phyloP scores from a whole-genome alignment of 2,888 invertebrate species.

The Lacanobia wlatinum region DNA sequence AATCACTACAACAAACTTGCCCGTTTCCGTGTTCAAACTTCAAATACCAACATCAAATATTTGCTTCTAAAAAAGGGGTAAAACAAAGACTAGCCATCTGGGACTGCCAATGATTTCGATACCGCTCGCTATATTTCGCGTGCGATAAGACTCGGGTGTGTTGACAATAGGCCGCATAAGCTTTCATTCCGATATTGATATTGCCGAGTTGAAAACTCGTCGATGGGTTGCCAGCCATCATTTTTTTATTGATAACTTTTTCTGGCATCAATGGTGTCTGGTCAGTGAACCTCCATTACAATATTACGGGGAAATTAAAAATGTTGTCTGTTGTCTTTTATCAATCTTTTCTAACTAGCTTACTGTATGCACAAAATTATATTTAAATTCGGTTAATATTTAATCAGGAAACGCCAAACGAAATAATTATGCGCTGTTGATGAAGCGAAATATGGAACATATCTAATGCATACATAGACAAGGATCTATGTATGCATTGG shows the following conservation, averaged over 20 bases:
- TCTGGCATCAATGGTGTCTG: slow-evolving; percentile 49
- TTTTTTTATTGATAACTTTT: slow-evolving; percentile 70
- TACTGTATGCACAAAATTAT: too few relatives aligned
- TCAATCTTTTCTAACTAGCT: too few relatives aligned
- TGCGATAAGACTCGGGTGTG: slow-evolving; percentile 54
- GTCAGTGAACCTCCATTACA: slow-evolving; percentile 54
- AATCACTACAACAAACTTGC: slow-evolving; percentile 43
- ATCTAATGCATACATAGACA: too few relatives aligned
- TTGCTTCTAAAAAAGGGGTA: slow-evolving; percentile 46
- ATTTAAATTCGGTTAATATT: too few relatives aligned
- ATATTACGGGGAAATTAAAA: slow-evolving; percentile 50
- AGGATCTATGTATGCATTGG: too few relatives aligned
- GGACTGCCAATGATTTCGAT: slow-evolving; percentile 43
- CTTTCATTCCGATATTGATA: slow-evolving; percentile 86
- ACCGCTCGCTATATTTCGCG: slow-evolving; percentile 58
- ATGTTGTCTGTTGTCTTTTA: slow-evolving; percentile 7
- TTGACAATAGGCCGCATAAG: slow-evolving; percentile 68
- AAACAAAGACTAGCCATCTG: slow-evolving; percentile 44
- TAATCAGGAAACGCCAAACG: too few relatives aligned
- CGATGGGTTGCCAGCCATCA: slow-evolving; percentile 75
- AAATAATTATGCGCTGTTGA: too few relatives aligned
- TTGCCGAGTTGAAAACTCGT: slow-evolving; percentile 74
- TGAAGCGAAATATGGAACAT: too few relatives aligned
- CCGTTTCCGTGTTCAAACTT: slow-evolving; percentile 35
- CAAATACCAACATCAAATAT: slow-evolving; percentile 54